Percentiles rank a stretch among this genome's conserved stretches.
These are phyloP conservation scores for Solenopsis invicta DNA, from an alignment of 1,140 invertebrate genomes.

Conservation along the genomic window DNA sequence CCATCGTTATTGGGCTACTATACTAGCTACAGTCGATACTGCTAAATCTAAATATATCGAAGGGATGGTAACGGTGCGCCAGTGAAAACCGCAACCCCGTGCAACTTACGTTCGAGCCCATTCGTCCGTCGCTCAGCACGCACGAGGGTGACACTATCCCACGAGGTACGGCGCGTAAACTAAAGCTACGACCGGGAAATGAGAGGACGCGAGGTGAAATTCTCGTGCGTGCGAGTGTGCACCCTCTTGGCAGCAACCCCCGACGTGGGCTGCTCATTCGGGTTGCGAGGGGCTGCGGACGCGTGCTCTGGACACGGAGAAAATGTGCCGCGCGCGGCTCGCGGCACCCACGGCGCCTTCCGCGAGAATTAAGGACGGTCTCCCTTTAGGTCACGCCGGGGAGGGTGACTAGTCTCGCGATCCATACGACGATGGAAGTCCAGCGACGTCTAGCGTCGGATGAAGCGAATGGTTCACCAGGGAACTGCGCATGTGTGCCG, in stretches of 20 bases:
- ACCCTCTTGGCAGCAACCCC: background rate
- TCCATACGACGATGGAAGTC: conserved; percentile 75
- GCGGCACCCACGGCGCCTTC: conserved; percentile 9
- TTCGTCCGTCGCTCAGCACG: background rate
- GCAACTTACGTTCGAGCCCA: conserved; percentile 35
- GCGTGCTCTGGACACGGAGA: conserved; percentile 39
- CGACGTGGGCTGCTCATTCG: background rate
- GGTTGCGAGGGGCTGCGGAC: conserved; percentile 20
- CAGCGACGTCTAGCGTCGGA: conserved; percentile 70
- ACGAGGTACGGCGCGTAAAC: background rate
- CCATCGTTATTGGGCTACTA: background rate
- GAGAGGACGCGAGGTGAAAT: background rate
- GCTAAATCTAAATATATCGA: background rate
- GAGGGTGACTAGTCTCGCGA: conserved; percentile 72
- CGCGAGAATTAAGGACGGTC: conserved; percentile 50
- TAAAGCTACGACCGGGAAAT: background rate
- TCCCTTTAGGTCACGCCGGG: conserved; percentile 37
- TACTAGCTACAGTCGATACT: background rate
- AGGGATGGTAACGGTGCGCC: background rate
- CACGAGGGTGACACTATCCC: conserved; percentile 33
- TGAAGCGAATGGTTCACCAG: background rate
- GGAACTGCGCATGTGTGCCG: conserved; percentile 8
- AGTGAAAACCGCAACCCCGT: background rate
- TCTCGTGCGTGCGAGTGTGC: background rate
- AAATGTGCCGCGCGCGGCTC: conserved; percentile 3